Base-by-base conservation (phyloP, 2,113 vertebrate species). In the Crocuta crocuta region DNA sequence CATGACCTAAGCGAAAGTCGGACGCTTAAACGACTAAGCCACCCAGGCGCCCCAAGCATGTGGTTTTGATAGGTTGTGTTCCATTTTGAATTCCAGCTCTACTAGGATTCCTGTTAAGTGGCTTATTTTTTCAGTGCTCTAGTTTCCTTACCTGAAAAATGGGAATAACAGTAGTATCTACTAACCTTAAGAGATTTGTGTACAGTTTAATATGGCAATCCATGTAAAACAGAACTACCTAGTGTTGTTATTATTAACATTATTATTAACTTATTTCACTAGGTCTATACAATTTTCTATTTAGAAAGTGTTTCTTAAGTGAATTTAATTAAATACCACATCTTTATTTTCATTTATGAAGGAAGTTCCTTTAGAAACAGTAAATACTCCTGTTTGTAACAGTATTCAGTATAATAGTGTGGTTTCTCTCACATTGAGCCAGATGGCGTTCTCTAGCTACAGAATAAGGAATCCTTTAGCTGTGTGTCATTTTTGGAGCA, bases 371-470 rank as follows among this genome's bases (percentile, higher is more conserved):
- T 83, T 93, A 87, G 48, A 95, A 92, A 45, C 24, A 81, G 3
- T 24, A 76, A 80, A 48, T 55, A 15, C 48, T 82, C 28, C 28
- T 6, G 24, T 70, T 50, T 74, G 6, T 50, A 78, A 58, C 35
- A 43, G 11, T 89, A 31, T 79, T 94, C 4, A 45, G 0, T 35
- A 15, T 28, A 53, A 23, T 39, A 35, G 31, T 86, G 89, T 97
- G 95, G n/a, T 91, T 97, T 91, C 94, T 89, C 61, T 93, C 68
- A 79, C 8, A 7, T 39, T 91, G 89, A 96, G 97, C 94, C 96
- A 96, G 97, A 84, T 96, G 93, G 91, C 73, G 21, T 97, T 96
- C 88, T 97, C 43, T 84, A 96, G 66, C 94, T 95, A 73, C 84
- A 94, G 81, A 97, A 90, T 55, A 68, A 95, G 70, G 61, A 81